These are phyloP conservation scores for Hemaris fuciformis DNA, from an alignment of 2,888 invertebrate genomes.

Conservation along the genomic window DNA sequence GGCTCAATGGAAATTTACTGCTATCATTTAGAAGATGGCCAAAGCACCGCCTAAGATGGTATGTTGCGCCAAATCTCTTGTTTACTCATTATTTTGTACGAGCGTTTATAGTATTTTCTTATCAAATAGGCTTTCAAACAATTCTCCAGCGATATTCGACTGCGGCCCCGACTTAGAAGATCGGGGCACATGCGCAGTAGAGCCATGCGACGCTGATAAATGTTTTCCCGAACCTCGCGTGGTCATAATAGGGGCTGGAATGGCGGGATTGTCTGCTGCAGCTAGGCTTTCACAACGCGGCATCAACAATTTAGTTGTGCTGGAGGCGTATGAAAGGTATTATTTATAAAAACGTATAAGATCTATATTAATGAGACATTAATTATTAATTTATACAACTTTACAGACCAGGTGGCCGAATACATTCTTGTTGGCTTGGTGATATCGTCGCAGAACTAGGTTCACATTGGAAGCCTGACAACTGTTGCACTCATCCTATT, in stretches of 20 bases:
- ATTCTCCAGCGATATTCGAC: slow-evolving; percentile 40
- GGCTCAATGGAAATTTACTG: neutral
- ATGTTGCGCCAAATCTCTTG: slow-evolving; percentile 28
- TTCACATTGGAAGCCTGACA: slow-evolving; percentile 84
- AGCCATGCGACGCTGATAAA: slow-evolving; percentile 53
- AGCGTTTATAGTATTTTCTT: neutral
- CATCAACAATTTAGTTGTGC: slow-evolving; percentile 84
- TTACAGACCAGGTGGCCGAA: slow-evolving; percentile 87
- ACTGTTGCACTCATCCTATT: slow-evolving; percentile 74
- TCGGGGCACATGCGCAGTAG: slow-evolving; percentile 55
- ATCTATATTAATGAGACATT: neutral
- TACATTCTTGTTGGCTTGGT: slow-evolving; percentile 88
- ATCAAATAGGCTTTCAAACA: slow-evolving; percentile 40
- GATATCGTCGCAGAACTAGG: slow-evolving; percentile 89
- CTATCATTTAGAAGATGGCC: slow-evolving; percentile 38
- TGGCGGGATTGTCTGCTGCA: slow-evolving; percentile 90
- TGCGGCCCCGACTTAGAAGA: slow-evolving; percentile 60
- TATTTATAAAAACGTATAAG: neutral
- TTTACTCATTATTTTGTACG: neutral
- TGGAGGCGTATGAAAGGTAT: slow-evolving; percentile 89
- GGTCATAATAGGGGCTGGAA: slow-evolving; percentile 89
- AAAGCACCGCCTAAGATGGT: slow-evolving; percentile 47
- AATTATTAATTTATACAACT: neutral
- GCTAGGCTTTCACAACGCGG: slow-evolving; percentile 86
- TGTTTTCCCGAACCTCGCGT: slow-evolving; percentile 82